A percentile compares a stretch with the other conserved stretches of the same genome.
Conservation (phyloP, 2,113 vertebrate genomes). For the Tapirus terrestris region DNA sequence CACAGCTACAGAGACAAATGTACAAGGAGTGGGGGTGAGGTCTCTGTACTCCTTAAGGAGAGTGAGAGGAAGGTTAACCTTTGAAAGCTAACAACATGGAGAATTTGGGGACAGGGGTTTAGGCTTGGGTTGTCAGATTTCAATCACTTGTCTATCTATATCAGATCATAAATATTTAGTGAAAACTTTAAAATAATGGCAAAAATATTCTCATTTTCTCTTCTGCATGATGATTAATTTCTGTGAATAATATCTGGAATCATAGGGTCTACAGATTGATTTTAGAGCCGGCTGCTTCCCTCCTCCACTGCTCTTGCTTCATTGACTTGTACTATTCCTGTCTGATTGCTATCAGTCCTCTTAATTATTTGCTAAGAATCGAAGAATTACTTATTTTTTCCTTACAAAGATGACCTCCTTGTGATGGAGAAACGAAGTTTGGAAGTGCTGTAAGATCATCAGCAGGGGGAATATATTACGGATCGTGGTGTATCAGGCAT, state of each 20-base stretch:
- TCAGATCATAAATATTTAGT: neutral
- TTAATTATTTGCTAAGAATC: slow-evolving; percentile 1
- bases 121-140: neutral
- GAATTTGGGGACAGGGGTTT: neutral
- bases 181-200: slow-evolving; percentile 3
- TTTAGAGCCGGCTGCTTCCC: neutral
- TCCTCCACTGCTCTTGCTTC: neutral
- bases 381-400: neutral
- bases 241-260: neutral
- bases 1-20: neutral
- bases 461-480: neutral
- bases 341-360: neutral
- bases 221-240: neutral
- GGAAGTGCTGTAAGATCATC: neutral
- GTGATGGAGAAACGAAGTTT: neutral
- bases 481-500: neutral
- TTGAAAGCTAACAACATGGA: neutral
- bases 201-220: neutral
- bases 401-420: neutral
- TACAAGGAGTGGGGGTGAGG: neutral
- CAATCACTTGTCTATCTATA: neutral
- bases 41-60: neutral
- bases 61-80: neutral
- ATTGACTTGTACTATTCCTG: neutral
- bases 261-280: neutral